phyloP scores from a whole-genome alignment of 2,797 vertebrate species.

The Microcaecilia unicolor region DNA sequence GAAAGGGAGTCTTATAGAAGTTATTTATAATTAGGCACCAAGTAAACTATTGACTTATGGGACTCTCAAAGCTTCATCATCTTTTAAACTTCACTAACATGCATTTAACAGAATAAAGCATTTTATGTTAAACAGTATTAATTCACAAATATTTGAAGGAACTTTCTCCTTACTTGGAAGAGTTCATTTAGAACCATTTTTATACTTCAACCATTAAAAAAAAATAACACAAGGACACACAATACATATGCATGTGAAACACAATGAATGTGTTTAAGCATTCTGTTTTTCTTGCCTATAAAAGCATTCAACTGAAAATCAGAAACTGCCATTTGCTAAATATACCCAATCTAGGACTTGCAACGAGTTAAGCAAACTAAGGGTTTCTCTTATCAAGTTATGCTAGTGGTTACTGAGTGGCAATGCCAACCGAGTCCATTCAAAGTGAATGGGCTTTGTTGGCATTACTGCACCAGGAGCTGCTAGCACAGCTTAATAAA shows the following conservation, averaged over 20 bases:
- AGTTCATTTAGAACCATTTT: no score
- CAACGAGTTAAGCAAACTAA: conserved; percentile 20
- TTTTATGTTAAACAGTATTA: not conserved
- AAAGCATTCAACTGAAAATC: no score
- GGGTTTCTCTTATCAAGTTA: no score
- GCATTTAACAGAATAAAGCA: no score
- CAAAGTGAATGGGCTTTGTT: no score
- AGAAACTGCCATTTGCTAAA: no score
- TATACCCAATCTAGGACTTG: no score
- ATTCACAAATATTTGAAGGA: conserved; percentile 2
- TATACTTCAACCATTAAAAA: conserved; percentile 13
- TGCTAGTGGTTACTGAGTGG: no score
- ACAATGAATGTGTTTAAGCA: conserved; percentile 6
- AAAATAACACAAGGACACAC: conserved; percentile 18
- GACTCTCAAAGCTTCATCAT: conserved; percentile 15
- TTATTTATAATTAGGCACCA: conserved; percentile 1
- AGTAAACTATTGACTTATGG: conserved; percentile 11
- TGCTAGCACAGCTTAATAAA: no score
- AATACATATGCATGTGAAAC: conserved; percentile 20
- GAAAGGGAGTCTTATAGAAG: conserved; percentile 11
- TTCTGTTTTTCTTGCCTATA: no score
- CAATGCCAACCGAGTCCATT: no score
- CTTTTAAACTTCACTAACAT: conserved; percentile 19
- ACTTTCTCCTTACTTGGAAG: conserved; percentile 12
- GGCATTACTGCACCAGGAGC: no score